phyloP scores from a whole-genome alignment of 2,797 vertebrate species.

The Cryptoblepharus egeriae region DNA sequence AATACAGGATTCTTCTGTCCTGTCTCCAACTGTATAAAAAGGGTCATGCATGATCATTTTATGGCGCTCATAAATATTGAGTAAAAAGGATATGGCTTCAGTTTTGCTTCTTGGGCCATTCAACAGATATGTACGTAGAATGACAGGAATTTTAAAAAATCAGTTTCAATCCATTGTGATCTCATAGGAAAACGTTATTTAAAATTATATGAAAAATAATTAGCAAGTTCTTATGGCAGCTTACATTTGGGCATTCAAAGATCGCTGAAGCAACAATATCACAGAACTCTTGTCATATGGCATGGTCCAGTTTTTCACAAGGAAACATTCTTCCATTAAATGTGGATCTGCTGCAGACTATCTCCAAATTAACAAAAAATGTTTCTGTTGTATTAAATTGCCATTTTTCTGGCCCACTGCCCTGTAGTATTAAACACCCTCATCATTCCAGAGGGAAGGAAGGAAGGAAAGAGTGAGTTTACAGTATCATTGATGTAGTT shows the following conservation, averaged over 20 bases:
- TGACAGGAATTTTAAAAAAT: background rate
- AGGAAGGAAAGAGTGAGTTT: slow-evolving; percentile 48
- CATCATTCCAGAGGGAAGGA: slow-evolving; percentile 7
- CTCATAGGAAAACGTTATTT: background rate
- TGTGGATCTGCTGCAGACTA: background rate
- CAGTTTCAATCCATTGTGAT: background rate
- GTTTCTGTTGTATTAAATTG: background rate
- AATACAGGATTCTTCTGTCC: slow-evolving; percentile 64
- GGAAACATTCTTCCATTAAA: background rate
- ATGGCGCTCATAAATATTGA: slow-evolving; percentile 58
- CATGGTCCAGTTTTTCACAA: too few relatives aligned
- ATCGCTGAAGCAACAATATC: too few relatives aligned
- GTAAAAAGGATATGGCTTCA: slow-evolving; percentile 27
- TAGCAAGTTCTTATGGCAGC: background rate
- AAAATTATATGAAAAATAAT: background rate
- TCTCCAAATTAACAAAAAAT: background rate
- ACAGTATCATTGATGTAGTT: slow-evolving; percentile 39
- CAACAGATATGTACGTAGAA: background rate
- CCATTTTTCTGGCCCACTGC: slow-evolving; percentile 42
- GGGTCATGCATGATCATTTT: slow-evolving; percentile 64
- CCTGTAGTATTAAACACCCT: slow-evolving; percentile 11
- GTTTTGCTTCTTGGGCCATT: slow-evolving; percentile 5
- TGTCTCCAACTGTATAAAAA: slow-evolving; percentile 52
- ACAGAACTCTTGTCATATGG: too few relatives aligned
- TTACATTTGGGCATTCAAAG: too few relatives aligned